A percentile compares a stretch with the other conserved stretches of the same genome.
phyloP scores from a whole-genome alignment of 2,113 vertebrate genomes.

The Amazona vittata region DNA sequence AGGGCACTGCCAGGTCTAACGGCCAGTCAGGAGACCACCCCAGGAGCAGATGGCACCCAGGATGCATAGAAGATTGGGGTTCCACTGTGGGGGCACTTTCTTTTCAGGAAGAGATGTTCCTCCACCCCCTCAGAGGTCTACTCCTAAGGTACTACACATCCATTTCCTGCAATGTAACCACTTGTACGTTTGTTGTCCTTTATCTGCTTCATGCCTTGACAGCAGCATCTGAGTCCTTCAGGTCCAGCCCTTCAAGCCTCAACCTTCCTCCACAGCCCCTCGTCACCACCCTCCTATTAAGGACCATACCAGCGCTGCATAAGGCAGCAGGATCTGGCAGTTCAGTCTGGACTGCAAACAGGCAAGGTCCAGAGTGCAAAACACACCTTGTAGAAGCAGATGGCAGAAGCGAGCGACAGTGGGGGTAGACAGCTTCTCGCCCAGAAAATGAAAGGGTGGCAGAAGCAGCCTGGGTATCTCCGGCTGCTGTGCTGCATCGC shows the following conservation, averaged over 20 bases:
- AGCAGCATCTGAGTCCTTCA: neutral
- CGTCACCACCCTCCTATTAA: neutral
- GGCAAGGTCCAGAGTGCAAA: neutral
- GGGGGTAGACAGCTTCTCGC: neutral
- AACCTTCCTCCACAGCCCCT: neutral
- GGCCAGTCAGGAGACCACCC: neutral
- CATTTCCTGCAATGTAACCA: neutral
- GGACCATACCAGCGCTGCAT: neutral
- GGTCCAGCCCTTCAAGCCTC: neutral
- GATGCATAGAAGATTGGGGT: neutral
- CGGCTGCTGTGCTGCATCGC: neutral
- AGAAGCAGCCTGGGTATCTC: neutral
- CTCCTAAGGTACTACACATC: neutral
- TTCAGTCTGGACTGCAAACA: neutral
- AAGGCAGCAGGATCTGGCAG: neutral
- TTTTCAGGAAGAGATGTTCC: neutral
- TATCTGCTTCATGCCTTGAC: neutral
- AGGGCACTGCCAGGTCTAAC: neutral
- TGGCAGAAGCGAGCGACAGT: neutral
- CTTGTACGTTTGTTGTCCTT: fast-evolving
- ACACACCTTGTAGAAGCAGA: neutral
- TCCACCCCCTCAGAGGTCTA: neutral
- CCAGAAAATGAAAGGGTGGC: neutral
- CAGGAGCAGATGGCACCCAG: neutral
- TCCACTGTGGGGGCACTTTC: fast-evolving